These are phyloP conservation scores for Micronycteris hirsuta DNA, from an alignment of 2,113 vertebrate genomes.

Conservation along the genomic window DNA sequence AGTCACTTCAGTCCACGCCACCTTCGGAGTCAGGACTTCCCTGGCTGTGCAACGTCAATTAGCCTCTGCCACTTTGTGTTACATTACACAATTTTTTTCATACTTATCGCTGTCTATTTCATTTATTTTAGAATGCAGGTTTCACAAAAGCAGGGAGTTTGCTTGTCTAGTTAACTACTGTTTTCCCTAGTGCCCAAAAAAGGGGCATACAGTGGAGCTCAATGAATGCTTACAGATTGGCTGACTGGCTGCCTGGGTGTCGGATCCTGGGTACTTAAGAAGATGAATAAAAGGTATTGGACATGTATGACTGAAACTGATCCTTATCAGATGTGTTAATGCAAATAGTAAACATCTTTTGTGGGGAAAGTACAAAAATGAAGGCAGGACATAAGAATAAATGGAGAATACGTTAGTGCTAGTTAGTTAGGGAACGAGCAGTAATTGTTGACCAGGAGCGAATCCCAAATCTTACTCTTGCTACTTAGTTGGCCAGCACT, in stretches of 20 bases:
- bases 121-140: not conserved
- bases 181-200: not conserved
- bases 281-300: not conserved
- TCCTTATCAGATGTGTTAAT: not conserved
- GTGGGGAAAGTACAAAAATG: not conserved
- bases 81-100: not conserved
- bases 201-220: not conserved
- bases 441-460: not conserved
- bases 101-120: not conserved
- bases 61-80: not conserved
- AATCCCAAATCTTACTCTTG: not conserved
- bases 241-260: not conserved
- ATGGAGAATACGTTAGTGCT: not conserved
- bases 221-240: not conserved
- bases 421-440: not conserved
- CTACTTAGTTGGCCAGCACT: not conserved
- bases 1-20: not conserved
- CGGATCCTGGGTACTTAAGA: not conserved
- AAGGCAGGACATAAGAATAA: not conserved
- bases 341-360: not conserved
- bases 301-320: not conserved
- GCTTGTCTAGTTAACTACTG: not conserved
- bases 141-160: not conserved
- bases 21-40: not conserved
- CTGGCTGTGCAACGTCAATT: accelerated